phyloP scores from a whole-genome alignment of 2,888 invertebrate species.

The Drosophila fulvimacula region DNA sequence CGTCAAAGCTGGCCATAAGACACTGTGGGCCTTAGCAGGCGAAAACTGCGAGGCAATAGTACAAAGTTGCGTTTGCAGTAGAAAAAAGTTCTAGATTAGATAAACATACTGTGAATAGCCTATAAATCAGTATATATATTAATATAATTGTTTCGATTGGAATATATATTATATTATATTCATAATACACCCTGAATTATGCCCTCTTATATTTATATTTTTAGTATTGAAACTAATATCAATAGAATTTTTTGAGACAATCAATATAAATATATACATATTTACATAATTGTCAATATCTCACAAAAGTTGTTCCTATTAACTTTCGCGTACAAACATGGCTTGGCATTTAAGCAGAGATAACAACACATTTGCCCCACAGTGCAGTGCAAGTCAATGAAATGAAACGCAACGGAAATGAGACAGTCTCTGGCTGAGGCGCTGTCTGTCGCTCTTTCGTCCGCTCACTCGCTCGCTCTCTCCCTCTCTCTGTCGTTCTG shows the following conservation, averaged over 20 bases:
- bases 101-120: not conserved
- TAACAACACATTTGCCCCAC: conserved; percentile 16
- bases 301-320: too few relatives aligned
- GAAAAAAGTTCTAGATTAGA: too few relatives aligned
- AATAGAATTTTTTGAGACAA: too few relatives aligned
- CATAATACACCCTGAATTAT: not conserved
- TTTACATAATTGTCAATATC: too few relatives aligned
- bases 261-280: too few relatives aligned
- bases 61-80: not conserved
- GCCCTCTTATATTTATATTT: not conserved
- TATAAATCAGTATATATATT: not conserved
- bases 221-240: too few relatives aligned
- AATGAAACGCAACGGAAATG: conserved; percentile 68
- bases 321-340: too few relatives aligned
- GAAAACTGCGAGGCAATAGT: not conserved
- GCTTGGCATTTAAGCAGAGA: not conserved
- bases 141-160: too few relatives aligned
- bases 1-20: conserved; percentile 46
- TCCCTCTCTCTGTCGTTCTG: not conserved
- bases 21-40: conserved; percentile 30
- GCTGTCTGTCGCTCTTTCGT: conserved; percentile 16
- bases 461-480: not conserved
- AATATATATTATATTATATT: not conserved
- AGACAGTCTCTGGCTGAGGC: conserved; percentile 39
- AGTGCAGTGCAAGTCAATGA: conserved; percentile 45